Evolutionary conservation across 2,888 invertebrate species (phyloP), one percentile per base, ranked within the genome.

Genomic region (Cremastinae sp.): DNA sequence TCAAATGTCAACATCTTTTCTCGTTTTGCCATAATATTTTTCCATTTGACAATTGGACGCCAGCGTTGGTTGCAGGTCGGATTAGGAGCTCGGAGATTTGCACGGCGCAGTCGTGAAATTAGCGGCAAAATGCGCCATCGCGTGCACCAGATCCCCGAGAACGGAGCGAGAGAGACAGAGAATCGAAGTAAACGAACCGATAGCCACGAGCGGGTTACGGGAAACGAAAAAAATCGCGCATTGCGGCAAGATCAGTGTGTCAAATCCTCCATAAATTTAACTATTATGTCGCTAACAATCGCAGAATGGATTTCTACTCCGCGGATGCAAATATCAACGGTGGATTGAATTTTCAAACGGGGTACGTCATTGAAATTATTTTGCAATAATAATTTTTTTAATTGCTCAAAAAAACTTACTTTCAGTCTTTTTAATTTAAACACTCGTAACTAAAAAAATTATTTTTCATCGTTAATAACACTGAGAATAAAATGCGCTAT

Each of bases 81-180:
- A 10, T 41, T 45, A n/a, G 1, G 35, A 18, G 41, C 16, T 20
- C 20, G 12, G 16, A 16, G 8, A 16, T 28, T 10, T 10, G 4
- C 8, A 58, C 51, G 47, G 51, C 78, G 78, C 78, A 78, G 72
- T 53, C 78, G 78, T 72, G 59, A 65, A 75, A 74, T 55, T 61
- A 65, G 61, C 45, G 66, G 58, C 49, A 64, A 72, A 75, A 75
- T 75, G 75, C 72, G 75, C 75, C 75, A 75, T 64, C 75, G 55
- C 55, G 55, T 45, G 55, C 66, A 47, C 66, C 45, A 66, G 45
- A 56, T 45, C 55, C 43, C 35, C 22, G 45, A 55, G 43, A 16
- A 18, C 3, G 22, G 18, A 5, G 47, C 22, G 39, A 14, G 53
- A 43, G 22, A 16, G 41, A 28, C 16, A 14, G n/a, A 53, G 62